phyloP scores from a whole-genome alignment of 1,140 invertebrate species.

The Drosophila obscura region DNA sequence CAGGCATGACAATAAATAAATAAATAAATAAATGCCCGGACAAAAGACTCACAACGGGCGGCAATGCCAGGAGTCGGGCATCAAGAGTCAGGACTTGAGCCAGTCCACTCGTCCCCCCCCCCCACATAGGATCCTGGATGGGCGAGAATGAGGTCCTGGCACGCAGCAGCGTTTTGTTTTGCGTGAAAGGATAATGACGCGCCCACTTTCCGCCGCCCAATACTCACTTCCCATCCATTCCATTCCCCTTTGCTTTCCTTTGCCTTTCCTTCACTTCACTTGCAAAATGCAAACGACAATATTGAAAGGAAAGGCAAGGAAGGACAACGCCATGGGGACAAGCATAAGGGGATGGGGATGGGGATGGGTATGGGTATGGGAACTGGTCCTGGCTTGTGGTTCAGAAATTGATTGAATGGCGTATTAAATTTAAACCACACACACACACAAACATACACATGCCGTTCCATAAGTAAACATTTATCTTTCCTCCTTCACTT shows the following conservation, averaged over 20 bases:
- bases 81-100: constrained; percentile 1
- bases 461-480: constrained; percentile 38
- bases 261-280: background rate
- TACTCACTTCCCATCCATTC: no score
- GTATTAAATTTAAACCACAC: constrained; percentile 73
- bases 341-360: constrained; percentile 11
- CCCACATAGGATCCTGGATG: no score
- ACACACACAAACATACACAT: constrained; percentile 19
- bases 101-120: no score
- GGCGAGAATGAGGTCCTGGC: constrained; percentile 1
- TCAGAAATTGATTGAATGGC: constrained; percentile 72
- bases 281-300: constrained; percentile 64
- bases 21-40: constrained; percentile 70
- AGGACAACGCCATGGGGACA: constrained; percentile 27
- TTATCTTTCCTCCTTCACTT: constrained; percentile 18
- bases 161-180: constrained; percentile 34
- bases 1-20: constrained; percentile 79
- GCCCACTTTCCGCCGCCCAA: constrained; percentile 23
- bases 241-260: no score
- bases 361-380: background rate
- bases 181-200: constrained; percentile 73
- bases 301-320: constrained; percentile 39
- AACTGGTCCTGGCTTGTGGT: constrained; percentile 4
- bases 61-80: background rate
- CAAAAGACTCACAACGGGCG: constrained; percentile 34